phyloP scores from a whole-genome alignment of 2,797 vertebrate species.

The Brachymystax lenok region DNA sequence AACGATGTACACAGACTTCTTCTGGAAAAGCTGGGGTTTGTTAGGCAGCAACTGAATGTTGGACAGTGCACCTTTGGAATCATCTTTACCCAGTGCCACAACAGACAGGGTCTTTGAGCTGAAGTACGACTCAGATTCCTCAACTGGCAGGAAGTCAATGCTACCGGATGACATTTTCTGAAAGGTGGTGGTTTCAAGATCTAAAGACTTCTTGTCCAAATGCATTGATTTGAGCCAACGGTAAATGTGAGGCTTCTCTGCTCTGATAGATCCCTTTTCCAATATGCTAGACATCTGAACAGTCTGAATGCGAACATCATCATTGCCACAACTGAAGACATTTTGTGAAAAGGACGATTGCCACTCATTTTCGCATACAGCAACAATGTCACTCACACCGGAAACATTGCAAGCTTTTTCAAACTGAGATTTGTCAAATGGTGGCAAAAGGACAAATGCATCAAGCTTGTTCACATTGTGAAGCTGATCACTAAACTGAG shows the following conservation, averaged over 20 bases:
- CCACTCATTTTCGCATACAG: constrained; percentile 65
- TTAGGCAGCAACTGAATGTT: constrained; percentile 68
- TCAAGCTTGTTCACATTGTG: constrained; percentile 50
- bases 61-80: constrained; percentile 43
- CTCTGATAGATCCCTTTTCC: constrained; percentile 73
- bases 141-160: constrained; percentile 22
- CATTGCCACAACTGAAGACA: constrained; percentile 54
- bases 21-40: constrained; percentile 63
- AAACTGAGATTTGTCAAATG: too few species aligned
- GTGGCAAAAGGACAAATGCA: too few species aligned
- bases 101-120: constrained; percentile 65
- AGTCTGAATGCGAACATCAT: constrained; percentile 68
- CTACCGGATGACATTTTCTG: constrained; percentile 55
- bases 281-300: constrained; percentile 70
- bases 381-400: not conserved
- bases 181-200: constrained; percentile 65
- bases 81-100: constrained; percentile 58
- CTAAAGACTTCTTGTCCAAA: constrained; percentile 44
- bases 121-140: constrained; percentile 71
- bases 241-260: constrained; percentile 58
- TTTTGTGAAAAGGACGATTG: constrained; percentile 27
- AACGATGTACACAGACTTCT: constrained; percentile 68
- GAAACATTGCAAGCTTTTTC: too few species aligned
- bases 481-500: constrained; percentile 46
- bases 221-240: constrained; percentile 75